phyloP scores from a whole-genome alignment of 2,797 vertebrate species.

The Cirrhinus molitorella region DNA sequence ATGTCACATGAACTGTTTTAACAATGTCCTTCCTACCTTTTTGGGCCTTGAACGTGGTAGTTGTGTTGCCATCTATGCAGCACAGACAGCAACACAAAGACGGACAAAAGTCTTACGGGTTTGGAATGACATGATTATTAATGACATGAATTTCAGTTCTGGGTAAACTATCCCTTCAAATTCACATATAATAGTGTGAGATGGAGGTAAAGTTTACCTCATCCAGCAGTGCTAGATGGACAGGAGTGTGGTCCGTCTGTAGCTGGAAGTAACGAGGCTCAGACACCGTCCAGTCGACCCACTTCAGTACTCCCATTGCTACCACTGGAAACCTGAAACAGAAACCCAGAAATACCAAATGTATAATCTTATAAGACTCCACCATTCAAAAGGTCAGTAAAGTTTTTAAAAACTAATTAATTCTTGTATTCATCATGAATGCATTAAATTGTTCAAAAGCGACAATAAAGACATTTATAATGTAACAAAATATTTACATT shows the following conservation, averaged over 20 bases:
- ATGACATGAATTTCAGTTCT: too few species aligned
- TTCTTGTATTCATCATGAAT: neutral
- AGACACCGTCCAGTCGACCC: slow-evolving; percentile 99
- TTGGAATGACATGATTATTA: too few species aligned
- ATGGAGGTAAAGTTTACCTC: slow-evolving; percentile 79
- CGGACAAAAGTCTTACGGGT: too few species aligned
- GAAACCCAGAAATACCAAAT: neutral
- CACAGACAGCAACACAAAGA: too few species aligned
- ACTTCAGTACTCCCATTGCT: slow-evolving; percentile 97
- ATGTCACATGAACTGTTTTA: too few species aligned
- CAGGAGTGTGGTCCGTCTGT: slow-evolving; percentile 97
- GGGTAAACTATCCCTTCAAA: too few species aligned
- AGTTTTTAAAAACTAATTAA: neutral
- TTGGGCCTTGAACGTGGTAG: too few species aligned
- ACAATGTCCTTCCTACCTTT: too few species aligned
- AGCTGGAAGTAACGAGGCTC: slow-evolving; percentile 98
- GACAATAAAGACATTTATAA: too few species aligned
- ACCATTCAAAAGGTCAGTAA: neutral
- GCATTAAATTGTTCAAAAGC: neutral
- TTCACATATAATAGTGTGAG: too few species aligned
- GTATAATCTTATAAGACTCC: neutral
- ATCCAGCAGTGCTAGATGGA: slow-evolving; percentile 93
- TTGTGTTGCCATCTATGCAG: too few species aligned
- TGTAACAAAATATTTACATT: neutral
- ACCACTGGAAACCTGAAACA: slow-evolving; percentile 92